These are phyloP conservation scores for Hephaestus fuliginosus DNA, from an alignment of 2,797 vertebrate species.

Conservation along the genomic window DNA sequence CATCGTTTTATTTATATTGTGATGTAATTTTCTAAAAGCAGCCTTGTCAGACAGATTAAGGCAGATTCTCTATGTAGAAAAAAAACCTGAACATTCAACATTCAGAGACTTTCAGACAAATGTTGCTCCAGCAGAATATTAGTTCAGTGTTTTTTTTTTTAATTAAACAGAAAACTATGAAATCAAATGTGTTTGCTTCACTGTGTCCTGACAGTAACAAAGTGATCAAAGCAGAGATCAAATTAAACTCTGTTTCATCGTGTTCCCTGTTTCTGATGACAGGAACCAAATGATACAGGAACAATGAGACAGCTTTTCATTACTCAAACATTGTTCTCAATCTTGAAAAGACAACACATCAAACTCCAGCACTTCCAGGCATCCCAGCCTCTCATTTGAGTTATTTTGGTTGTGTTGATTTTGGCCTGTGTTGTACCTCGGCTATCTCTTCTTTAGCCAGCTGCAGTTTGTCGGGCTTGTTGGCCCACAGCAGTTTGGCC, in stretches of 20 bases:
- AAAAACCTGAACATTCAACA: neutral
- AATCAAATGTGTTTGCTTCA: neutral
- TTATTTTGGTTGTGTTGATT: neutral
- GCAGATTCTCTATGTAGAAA: too few relatives aligned
- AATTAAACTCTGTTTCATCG: neutral
- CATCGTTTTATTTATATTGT: too few relatives aligned
- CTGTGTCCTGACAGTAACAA: neutral
- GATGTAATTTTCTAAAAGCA: neutral
- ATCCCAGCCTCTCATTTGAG: neutral
- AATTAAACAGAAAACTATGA: neutral
- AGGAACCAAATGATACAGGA: neutral
- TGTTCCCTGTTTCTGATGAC: neutral
- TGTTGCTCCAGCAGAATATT: neutral
- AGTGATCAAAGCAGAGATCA: neutral
- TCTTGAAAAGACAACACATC: neutral
- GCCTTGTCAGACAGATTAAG: neutral
- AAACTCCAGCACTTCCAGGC: neutral
- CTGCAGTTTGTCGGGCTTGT: conserved; percentile 98
- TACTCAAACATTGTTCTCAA: neutral
- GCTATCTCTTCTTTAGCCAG: conserved; percentile 96
- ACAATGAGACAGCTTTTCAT: conserved; percentile 1
- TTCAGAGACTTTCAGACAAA: neutral
- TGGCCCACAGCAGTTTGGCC: conserved; percentile 97
- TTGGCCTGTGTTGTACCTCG: conserved; percentile 85
- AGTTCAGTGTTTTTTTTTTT: neutral